phyloP scores from a whole-genome alignment of 2,888 invertebrate species.

The Trichacis sp. region DNA sequence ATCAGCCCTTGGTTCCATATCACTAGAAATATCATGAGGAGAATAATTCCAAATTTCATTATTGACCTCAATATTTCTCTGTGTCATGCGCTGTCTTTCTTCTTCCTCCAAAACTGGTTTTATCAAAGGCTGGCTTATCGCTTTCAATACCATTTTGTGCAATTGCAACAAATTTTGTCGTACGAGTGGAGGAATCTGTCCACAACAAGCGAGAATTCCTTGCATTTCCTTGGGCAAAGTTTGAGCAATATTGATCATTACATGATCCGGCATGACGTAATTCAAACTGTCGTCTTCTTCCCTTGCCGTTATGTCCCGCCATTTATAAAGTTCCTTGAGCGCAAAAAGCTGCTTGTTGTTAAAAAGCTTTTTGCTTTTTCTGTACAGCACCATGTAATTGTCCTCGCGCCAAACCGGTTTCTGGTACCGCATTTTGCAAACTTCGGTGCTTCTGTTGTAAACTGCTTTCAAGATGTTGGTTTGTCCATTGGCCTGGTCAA shows the following conservation, averaged over 20 bases:
- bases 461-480: slow-evolving; percentile 78
- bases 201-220: slow-evolving; percentile 93
- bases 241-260: slow-evolving; percentile 92
- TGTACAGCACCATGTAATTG: slow-evolving; percentile 82
- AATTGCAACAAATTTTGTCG: slow-evolving; percentile 73
- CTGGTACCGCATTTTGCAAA: slow-evolving; percentile 84
- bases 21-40: slow-evolving; percentile 60
- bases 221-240: slow-evolving; percentile 90
- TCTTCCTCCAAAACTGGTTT: slow-evolving; percentile 66
- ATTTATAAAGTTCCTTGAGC: slow-evolving; percentile 82
- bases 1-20: slow-evolving; percentile 56
- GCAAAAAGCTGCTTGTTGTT: slow-evolving; percentile 88
- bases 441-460: slow-evolving; percentile 79
- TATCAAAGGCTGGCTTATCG: slow-evolving; percentile 77
- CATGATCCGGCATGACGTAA: slow-evolving; percentile 96
- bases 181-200: slow-evolving; percentile 88
- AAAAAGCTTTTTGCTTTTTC: slow-evolving; percentile 83
- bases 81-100: slow-evolving; percentile 55
- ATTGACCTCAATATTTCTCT: slow-evolving; percentile 50
- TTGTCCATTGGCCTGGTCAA: slow-evolving; percentile 76
- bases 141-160: slow-evolving; percentile 78
- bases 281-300: slow-evolving; percentile 90
- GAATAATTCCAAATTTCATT: slow-evolving; percentile 55
- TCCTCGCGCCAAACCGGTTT: slow-evolving; percentile 80
- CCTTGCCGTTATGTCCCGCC: slow-evolving; percentile 90